A percentile compares a stretch with the other conserved stretches of the same genome.
These are phyloP conservation scores for Neria commutata DNA, from an alignment of 2,888 invertebrate species.

Conservation along the genomic window DNA sequence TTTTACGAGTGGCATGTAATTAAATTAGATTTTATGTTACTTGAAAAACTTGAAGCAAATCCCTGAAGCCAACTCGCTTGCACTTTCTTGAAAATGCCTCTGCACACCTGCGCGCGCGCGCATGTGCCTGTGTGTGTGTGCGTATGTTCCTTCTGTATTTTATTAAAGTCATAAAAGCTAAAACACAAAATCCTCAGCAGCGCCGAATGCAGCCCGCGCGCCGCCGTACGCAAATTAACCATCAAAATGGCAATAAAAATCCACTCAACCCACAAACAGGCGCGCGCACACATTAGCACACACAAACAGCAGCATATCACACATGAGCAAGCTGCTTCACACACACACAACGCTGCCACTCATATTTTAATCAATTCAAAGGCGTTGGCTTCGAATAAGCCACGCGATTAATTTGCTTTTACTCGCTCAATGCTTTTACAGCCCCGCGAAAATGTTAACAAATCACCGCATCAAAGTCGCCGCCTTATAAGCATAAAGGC, in stretches of 20 bases:
- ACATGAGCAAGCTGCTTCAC: not conserved
- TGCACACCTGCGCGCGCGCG: no score
- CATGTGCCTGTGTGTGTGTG: no score
- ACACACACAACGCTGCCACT: not conserved
- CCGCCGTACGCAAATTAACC: not conserved
- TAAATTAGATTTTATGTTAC: no score
- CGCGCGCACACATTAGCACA: not conserved
- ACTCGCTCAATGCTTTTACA: conserved; percentile 18
- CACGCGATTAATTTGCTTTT: conserved; percentile 15
- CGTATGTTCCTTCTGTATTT: no score
- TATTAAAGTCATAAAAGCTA: no score
- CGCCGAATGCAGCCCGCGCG: no score
- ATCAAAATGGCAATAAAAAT: not conserved
- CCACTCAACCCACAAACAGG: not conserved
- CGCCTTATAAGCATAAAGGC: not conserved
- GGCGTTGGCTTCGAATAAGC: not conserved
- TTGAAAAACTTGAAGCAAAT: no score
- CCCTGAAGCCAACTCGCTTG: no score
- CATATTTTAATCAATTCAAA: conserved; percentile 14
- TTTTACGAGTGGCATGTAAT: no score
- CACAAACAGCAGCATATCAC: no score
- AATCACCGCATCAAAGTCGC: not conserved
- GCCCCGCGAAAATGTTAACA: conserved; percentile 20
- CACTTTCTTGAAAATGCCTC: no score
- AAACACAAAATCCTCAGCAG: no score